These are phyloP conservation scores for Marisa cornuarietis DNA, from an alignment of 1,140 invertebrate species.

Conservation along the genomic window DNA sequence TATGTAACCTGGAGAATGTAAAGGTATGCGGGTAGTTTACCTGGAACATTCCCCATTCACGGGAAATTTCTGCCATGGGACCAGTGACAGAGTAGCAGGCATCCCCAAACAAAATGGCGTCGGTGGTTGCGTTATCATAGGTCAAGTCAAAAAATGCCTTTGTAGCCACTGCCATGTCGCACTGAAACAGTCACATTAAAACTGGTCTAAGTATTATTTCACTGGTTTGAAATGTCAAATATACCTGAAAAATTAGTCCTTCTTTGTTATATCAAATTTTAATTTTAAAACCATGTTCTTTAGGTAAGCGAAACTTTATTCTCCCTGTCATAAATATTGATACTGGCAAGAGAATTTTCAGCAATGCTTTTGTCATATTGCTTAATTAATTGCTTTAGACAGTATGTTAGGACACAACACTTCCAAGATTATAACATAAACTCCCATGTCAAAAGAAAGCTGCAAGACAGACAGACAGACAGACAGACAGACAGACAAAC, in stretches of 20 bases:
- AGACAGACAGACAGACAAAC: slow-evolving; percentile 1
- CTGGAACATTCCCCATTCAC: slow-evolving; percentile 95
- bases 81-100: slow-evolving; percentile 97
- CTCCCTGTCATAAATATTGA: neutral
- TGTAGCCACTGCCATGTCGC: slow-evolving; percentile 96
- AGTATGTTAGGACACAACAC: too few species aligned
- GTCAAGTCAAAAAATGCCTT: slow-evolving; percentile 99
- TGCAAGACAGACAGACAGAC: slow-evolving; percentile 7
- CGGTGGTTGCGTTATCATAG: slow-evolving; percentile 82
- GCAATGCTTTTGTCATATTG: too few species aligned
- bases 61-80: slow-evolving; percentile 96
- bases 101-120: slow-evolving; percentile 95
- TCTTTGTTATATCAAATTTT: neutral
- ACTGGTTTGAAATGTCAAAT: neutral
- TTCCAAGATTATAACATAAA: neutral
- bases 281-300: neutral
- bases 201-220: neutral
- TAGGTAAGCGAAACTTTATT: neutral
- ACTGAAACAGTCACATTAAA: slow-evolving; percentile 73
- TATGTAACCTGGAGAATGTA: too few species aligned
- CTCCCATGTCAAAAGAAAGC: neutral
- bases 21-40: slow-evolving; percentile 67
- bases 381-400: too few species aligned
- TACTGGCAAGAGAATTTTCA: neutral
- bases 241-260: neutral